Evolutionary conservation across 2,113 vertebrate genomes (phyloP), one percentile per base, ranked within the genome.

Genomic region (Pseudorhombus dupliciocellatus): DNA sequence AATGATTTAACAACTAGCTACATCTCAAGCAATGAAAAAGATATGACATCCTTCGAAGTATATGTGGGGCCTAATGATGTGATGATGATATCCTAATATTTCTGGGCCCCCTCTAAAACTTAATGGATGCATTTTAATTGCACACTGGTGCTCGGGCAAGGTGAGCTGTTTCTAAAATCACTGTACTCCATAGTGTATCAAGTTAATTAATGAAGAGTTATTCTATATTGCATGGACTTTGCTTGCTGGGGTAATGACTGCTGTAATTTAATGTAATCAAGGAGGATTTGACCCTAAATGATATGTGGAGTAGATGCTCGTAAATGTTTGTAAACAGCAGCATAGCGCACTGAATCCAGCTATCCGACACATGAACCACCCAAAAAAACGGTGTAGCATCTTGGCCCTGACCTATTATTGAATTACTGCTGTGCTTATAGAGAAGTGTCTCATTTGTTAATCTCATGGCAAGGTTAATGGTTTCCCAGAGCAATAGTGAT

Each of bases 391-490:
- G 20, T 50, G 12, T 9, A 7, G 46, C 20, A 20, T n/a, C 26
- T 26, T 2, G 34, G 7, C 42, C 12, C 21, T 14, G 44, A 24
- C 30, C 4, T 16, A 20, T 44, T 40, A 56, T 31, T 44, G 30
- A 26, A n/a, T 34, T 15, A 64, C 40, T 48, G 10, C 28, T 28
- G 22, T 22, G 24, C 46, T 24, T 10, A 14, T 40, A 40, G n/a
- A 37, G 18, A 31, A 5, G 16, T n/a, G 54, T 37, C 30, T 64
- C 26, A 22, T 64, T 51, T 64, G 44, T 51, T 51, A 44, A 67
- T 46, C 42, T 20, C 42, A 46, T 69, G 54, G 30, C n/a, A 71
- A 11, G 15, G 18, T 21, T 70, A 66, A 28, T 44, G 7, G 6
- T 8, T 53, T 59, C 7, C 3, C 31, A 42, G 7, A 50, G 20